phyloP scores from a whole-genome alignment of 2,888 invertebrate genomes.

The Trissoscelio sp. region DNA sequence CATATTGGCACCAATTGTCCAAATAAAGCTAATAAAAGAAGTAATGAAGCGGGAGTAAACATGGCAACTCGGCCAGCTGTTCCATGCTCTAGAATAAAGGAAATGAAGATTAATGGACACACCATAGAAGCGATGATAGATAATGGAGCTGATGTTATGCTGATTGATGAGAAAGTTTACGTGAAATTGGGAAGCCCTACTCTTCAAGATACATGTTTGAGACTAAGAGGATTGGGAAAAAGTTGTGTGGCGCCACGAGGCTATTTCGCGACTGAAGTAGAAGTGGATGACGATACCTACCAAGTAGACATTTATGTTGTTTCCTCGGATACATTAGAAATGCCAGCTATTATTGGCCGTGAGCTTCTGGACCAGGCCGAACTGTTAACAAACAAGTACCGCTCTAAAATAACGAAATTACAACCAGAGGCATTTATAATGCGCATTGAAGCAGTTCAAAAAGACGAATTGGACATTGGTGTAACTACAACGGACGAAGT shows the following conservation, averaged over 20 bases:
- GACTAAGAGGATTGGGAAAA: slow-evolving; percentile 44
- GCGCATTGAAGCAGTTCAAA: not conserved
- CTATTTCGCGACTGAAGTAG: slow-evolving; percentile 21
- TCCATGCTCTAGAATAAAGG: not conserved
- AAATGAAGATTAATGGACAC: slow-evolving; percentile 1
- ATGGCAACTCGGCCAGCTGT: not conserved
- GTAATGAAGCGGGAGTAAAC: not conserved
- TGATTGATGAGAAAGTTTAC: slow-evolving; percentile 46
- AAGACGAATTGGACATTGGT: slow-evolving; percentile 27
- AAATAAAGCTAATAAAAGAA: not conserved
- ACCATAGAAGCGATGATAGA: slow-evolving; percentile 42
- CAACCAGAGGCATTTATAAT: slow-evolving; percentile 16
- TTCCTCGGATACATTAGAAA: slow-evolving; percentile 39
- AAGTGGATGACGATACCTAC: slow-evolving; percentile 12
- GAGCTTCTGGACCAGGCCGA: slow-evolving; percentile 53
- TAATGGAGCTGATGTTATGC: slow-evolving; percentile 40
- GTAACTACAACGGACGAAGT: not conserved
- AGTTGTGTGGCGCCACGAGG: slow-evolving; percentile 40
- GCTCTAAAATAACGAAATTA: slow-evolving; percentile 12
- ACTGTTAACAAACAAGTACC: slow-evolving; percentile 4
- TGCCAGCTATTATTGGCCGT: slow-evolving; percentile 50
- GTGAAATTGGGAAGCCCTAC: slow-evolving; percentile 12
- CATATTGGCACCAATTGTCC: not conserved
- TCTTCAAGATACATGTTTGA: slow-evolving; percentile 30
- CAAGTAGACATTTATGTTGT: slow-evolving; percentile 46